Percentiles rank a stretch among this genome's conserved stretches.
These are phyloP conservation scores for Puntigrus tetrazona DNA, from an alignment of 2,113 vertebrate species.

Conservation along the genomic window DNA sequence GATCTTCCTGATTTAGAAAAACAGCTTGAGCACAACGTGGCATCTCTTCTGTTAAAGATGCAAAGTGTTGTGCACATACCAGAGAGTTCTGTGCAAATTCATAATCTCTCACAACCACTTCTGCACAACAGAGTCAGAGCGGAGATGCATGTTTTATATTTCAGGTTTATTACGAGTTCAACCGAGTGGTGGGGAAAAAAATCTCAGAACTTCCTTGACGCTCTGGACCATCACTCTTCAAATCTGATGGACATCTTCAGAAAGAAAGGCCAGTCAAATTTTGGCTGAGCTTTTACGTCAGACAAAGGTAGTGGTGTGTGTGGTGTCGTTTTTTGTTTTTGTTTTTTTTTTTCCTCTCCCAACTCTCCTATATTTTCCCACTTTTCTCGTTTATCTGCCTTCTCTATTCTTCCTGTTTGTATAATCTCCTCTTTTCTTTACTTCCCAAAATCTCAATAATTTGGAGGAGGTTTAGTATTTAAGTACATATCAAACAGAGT, in stretches of 20 bases:
- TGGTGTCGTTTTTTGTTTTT: not conserved
- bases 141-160: not conserved
- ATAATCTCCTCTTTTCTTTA: too few species aligned
- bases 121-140: too few species aligned
- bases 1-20: too few species aligned
- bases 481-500: not conserved
- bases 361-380: too few species aligned
- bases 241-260: conserved; percentile 43
- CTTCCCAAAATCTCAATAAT: too few species aligned
- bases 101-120: too few species aligned
- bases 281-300: conserved; percentile 41
- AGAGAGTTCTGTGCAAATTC: too few species aligned
- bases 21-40: too few species aligned
- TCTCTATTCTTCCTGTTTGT: too few species aligned
- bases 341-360: not conserved
- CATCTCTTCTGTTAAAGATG: too few species aligned
- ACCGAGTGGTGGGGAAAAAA: conserved; percentile 30
- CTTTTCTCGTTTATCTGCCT: too few species aligned
- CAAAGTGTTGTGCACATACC: too few species aligned
- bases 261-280: conserved; percentile 37
- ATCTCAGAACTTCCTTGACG: conserved; percentile 47
- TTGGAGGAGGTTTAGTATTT: not conserved
- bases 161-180: not conserved
- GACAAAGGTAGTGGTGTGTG: conserved; percentile 40
- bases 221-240: conserved; percentile 39